Evolutionary conservation across 2,797 vertebrate genomes (phyloP), one percentile per base, ranked within the genome.

Genomic region (Aulostomus chinensis): DNA sequence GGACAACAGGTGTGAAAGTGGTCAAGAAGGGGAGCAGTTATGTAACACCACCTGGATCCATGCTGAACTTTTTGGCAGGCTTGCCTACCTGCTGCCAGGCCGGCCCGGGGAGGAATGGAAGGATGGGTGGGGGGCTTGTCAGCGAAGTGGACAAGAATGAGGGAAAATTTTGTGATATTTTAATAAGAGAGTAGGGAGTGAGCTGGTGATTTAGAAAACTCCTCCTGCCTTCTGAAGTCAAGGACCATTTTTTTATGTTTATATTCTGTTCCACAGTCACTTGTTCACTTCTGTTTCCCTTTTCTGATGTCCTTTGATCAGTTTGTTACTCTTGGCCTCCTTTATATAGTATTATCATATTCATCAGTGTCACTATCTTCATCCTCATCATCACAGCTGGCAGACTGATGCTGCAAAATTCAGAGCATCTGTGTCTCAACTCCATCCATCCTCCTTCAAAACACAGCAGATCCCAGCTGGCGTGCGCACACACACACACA

Each of bases 151-250:
- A 55, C 49, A 61, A 50, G 43, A 43, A 30, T 52, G 46, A 68
- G 33, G 55, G 49, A 65, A 28, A 34, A 47, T 73, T 67, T 40
- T 66, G 69, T 67, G 78, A 85, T 86, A 90, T 91, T 91, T 91
- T 91, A 90, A 78, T 87, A 86, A 86, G 78, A 85, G 53, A 65
- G 49, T 66, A 71, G 24, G 17, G 48, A 74, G 61, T 4, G 37
- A 71, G 60, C 54, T 49, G 29, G 66, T 73, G 71, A 79, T 86
- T 76, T 78, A 74, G 55, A 80, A 74, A 83, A 82, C 78, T 86
- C 54, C 80, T 84, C 73, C 78, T 84, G 85, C 85, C 76, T 89
- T 86, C 84, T 83, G 58, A 88, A 78, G 70, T 86, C 74, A 81
- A 83, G 73, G 78, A 85, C 73, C 48, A 76, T 74, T 69, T 63